These are phyloP conservation scores for Microvelia longipes DNA, from an alignment of 1,140 invertebrate species.

Conservation along the genomic window DNA sequence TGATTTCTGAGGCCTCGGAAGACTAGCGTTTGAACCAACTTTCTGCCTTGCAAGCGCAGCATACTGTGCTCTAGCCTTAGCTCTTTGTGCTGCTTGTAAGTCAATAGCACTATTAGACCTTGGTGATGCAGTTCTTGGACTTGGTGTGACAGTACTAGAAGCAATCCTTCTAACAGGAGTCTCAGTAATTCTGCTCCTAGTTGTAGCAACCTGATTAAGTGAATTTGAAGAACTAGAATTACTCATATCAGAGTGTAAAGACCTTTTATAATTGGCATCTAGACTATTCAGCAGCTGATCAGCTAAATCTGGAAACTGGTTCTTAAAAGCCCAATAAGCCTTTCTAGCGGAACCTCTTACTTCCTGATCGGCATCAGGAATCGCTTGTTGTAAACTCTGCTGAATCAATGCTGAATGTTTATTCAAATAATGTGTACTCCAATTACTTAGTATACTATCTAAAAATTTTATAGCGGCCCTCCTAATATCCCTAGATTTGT, in stretches of 20 bases:
- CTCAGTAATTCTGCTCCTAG: neutral
- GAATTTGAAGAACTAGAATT: constrained; percentile 21
- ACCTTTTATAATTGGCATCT: constrained; percentile 60
- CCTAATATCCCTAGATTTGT: constrained; percentile 86
- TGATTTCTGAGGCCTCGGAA: constrained; percentile 44
- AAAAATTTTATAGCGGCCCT: constrained; percentile 68
- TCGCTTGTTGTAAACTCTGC: constrained; percentile 74
- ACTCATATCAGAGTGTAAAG: constrained; percentile 14
- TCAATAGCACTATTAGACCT: constrained; percentile 88
- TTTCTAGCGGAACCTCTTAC: constrained; percentile 58
- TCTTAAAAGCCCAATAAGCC: constrained; percentile 78
- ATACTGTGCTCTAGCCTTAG: constrained; percentile 63
- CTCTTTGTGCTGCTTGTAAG: constrained; percentile 69
- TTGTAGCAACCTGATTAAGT: constrained; percentile 14
- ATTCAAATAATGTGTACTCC: constrained; percentile 68
- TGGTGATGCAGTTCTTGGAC: constrained; percentile 25
- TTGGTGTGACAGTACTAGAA: constrained; percentile 1
- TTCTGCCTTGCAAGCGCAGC: constrained; percentile 58
- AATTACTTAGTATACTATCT: constrained; percentile 64
- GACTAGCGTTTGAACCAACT: constrained; percentile 48
- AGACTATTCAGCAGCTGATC: constrained; percentile 67
- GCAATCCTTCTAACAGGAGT: constrained; percentile 13
- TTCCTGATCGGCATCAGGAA: constrained; percentile 81
- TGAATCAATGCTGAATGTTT: constrained; percentile 58
- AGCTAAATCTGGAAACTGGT: constrained; percentile 79